These are phyloP conservation scores for Notocelia uddmanniana DNA, from an alignment of 2,888 invertebrate species.

Conservation along the genomic window DNA sequence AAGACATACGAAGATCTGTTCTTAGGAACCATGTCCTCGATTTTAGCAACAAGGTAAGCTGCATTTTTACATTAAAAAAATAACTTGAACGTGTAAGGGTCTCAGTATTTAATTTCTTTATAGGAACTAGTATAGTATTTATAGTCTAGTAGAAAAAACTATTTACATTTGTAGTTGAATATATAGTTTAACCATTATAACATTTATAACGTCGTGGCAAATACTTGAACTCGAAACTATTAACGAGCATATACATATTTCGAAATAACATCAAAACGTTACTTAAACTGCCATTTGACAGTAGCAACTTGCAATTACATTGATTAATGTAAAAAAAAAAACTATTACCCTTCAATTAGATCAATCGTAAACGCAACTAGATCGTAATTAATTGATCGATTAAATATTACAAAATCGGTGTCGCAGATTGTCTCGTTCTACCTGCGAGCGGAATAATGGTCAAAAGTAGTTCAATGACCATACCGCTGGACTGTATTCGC, in stretches of 20 bases:
- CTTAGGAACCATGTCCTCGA: too few species aligned
- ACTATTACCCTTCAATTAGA: conserved; percentile 37
- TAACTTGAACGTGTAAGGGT: too few species aligned
- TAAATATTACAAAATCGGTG: conserved; percentile 59
- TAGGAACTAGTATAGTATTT: too few species aligned
- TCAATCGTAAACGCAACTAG: conserved; percentile 33
- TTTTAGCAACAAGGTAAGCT: too few species aligned
- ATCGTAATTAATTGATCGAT: conserved; percentile 56
- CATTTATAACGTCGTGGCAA: too few species aligned
- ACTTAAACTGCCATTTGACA: conserved; percentile 26
- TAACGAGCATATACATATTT: conserved; percentile 11
- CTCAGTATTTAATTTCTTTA: too few species aligned
- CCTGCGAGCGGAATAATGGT: conserved; percentile 49
- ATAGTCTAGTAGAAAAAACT: too few species aligned
- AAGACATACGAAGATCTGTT: too few species aligned
- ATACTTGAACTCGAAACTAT: neutral
- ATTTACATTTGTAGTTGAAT: too few species aligned
- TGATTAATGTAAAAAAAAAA: conserved; percentile 25
- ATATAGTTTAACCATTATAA: too few species aligned
- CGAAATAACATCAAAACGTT: conserved; percentile 9
- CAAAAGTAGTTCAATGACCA: conserved; percentile 57
- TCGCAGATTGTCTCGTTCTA: conserved; percentile 54
- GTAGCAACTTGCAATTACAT: conserved; percentile 23
- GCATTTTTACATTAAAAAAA: too few species aligned
- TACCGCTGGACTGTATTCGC: neutral